Base-by-base conservation (phyloP, 2,113 vertebrate genomes). In the Menidia beryllina region DNA sequence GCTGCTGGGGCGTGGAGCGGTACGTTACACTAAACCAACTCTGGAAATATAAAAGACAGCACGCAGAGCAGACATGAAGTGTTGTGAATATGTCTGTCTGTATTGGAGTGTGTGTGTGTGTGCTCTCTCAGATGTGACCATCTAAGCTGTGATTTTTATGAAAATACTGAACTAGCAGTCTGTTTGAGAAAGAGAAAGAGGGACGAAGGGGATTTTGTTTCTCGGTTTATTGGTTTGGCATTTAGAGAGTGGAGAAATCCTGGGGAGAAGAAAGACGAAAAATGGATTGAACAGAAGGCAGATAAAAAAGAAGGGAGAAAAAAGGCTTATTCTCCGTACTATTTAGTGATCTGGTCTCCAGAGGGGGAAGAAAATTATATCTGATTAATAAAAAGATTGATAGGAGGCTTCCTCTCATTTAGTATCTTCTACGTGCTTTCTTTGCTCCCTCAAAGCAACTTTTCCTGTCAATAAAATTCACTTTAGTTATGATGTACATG, bases 141-240 rank as follows among this genome's bases (percentile, higher is more conserved):
- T 87, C 84, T 85, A 85, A 85, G 84, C 79, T 79, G 72, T 74
- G 82, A 80, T 88, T 91, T 87, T 77, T 84, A 89, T 89, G 83
- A 88, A 82, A 88, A 85, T 89, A 63, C 76, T 89, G 81, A 90
- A 81, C 78, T 59, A 74, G 74, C 75, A 84, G 82, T 82, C 81
- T 86, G 59, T 82, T 85, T 68, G 73, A 85, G 82, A 84, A 47
- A 52, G 57, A 74, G 57, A 68, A 66, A 69, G 34, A 52, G 77
- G 57, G 64, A 65, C 23, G 60, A 66, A 48, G 73, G 74, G 74
- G 85, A 85, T 88, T 90, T 83, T 77, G 71, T 83, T 86, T 87
- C 75, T 83, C 69, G 70, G 65, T 88, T 92, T 91, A 88, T 90
- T 92, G 90, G 83, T 81, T 91, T 91, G 89, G 82, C 86, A 88